Evolutionary conservation across 2,113 vertebrate genomes (phyloP), one percentile per base, ranked within the genome.

Genomic region (Chloropsis cyanopogon): DNA sequence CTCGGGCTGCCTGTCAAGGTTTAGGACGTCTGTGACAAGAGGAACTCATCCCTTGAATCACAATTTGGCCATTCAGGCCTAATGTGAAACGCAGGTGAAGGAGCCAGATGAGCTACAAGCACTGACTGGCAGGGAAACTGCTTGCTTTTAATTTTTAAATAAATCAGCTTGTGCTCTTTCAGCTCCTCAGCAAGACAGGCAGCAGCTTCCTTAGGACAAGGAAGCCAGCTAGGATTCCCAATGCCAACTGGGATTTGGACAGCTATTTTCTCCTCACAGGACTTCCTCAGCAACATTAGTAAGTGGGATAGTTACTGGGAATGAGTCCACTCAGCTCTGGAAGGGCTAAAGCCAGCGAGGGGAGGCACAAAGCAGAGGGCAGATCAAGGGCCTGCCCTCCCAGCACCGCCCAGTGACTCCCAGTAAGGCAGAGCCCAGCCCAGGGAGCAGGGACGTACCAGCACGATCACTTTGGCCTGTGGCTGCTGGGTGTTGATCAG

Each of bases 401-500:
- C 69, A 7, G 9, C 12, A 35, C 6, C 0, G 0, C 18, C 13
- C 76, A 4, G 69, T 9, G 20, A 9, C 44, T 54, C 24, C 72
- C 69, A 6, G 61, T 7, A 6, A 1, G 5, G 12, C 41, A 14
- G 65, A 21, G 33, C 14, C 11, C 3, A 17, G 66, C 4, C 5
- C 46, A n/a, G 75, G 63, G 59, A 60, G 5, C 63, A 31, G 71
- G 64, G n/a, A 95, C 98, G 1, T 97, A 99, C 99, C 99, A 99
- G 94, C 6, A 99, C 99, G 10, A 99, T 98, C 25, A 99, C 96
- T 97, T 99, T 99, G 92, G 99, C 99, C 94, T 99, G 99, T 31
- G 99, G 98, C 82, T 99, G 98, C 92, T 96, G 97, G 53, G 98
- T 95, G 85, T 98, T 98, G 75, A 99, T 98, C 78, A 99, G 98